These are phyloP conservation scores for Diabrotica virgifera DNA, from an alignment of 1,140 invertebrate genomes.

Conservation along the genomic window DNA sequence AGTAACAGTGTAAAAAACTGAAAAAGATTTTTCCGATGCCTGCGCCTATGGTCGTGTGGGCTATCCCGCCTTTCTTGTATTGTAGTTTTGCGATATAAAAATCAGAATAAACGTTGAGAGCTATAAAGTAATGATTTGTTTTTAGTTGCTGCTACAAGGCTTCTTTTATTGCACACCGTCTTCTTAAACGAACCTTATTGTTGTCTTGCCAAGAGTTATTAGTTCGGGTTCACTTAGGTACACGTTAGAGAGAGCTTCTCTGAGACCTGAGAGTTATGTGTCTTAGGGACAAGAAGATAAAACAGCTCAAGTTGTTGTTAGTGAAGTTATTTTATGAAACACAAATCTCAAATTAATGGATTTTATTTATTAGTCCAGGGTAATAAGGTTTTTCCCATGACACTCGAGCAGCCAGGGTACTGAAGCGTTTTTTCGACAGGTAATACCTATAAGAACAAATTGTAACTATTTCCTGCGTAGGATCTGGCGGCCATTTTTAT, in stretches of 20 bases:
- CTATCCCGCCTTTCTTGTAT: slow-evolving; percentile 6
- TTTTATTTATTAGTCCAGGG: no score
- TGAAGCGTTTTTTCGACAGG: no score
- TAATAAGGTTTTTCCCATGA: no score
- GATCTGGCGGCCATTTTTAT: no score
- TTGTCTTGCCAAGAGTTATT: neutral
- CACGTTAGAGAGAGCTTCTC: no score
- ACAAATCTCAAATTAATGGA: no score
- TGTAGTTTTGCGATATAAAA: slow-evolving; percentile 7
- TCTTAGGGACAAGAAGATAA: neutral
- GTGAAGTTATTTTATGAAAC: no score
- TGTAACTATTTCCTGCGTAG: no score
- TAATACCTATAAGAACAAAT: no score
- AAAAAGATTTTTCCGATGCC: neutral
- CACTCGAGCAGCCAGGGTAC: no score
- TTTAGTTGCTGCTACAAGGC: neutral
- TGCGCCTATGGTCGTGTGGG: slow-evolving; percentile 17
- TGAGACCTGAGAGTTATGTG: neutral
- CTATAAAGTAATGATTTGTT: slow-evolving; percentile 3
- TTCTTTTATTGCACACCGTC: neutral
- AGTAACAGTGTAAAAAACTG: neutral
- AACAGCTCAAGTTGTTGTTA: neutral
- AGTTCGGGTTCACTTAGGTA: neutral
- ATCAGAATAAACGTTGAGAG: neutral
- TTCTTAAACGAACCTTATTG: neutral